Evolutionary conservation across 2,797 vertebrate genomes (phyloP).

Genomic region (Artibeus lituratus): DNA sequence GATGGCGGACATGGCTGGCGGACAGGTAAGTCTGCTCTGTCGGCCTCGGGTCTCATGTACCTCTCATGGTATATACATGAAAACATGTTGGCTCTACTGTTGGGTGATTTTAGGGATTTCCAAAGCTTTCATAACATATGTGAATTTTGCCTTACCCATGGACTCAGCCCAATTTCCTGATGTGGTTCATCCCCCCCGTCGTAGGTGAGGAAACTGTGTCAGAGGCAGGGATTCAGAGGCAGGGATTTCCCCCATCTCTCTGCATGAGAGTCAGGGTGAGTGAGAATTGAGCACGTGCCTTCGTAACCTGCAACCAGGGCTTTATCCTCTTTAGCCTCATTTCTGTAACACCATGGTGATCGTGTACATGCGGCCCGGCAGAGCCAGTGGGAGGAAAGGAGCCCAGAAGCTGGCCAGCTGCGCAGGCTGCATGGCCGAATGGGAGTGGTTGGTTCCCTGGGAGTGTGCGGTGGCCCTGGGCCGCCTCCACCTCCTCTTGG

Average conservation of each 20-base stretch:
- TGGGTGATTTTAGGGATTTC: neutral
- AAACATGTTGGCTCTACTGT: neutral
- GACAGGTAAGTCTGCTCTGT: neutral
- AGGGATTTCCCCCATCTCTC: too few species aligned
- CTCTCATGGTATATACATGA: neutral
- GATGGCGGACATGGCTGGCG: neutral
- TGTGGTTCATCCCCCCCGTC: neutral
- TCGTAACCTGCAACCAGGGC: neutral
- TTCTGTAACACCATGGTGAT: neutral
- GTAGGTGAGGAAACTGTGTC: neutral
- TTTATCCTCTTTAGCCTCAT: neutral
- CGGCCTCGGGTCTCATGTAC: neutral
- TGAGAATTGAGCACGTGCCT: neutral
- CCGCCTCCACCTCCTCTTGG: neutral
- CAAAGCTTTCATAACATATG: neutral
- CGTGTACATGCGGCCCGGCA: rapidly evolving
- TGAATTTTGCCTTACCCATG: neutral
- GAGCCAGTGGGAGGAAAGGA: neutral
- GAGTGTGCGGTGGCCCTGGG: neutral
- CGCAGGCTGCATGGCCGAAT: neutral
- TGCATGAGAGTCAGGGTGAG: neutral
- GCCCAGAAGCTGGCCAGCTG: neutral
- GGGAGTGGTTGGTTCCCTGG: neutral
- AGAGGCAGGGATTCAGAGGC: neutral
- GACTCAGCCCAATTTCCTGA: neutral